phyloP scores from a whole-genome alignment of 2,888 invertebrate genomes.

The Idaea straminata region DNA sequence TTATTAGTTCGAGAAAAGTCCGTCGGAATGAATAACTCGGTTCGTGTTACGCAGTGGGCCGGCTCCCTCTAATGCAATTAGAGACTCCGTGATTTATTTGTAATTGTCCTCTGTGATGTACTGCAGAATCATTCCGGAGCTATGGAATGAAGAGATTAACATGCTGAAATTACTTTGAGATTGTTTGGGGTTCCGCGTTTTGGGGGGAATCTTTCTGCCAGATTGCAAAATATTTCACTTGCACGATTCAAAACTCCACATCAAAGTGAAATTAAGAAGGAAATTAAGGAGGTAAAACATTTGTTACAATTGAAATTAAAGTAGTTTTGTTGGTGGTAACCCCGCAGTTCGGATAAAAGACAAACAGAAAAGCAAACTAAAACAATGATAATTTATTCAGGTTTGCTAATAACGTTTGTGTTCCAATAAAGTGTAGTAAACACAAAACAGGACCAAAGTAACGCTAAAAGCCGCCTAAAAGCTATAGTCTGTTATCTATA shows the following conservation, averaged over 20 bases:
- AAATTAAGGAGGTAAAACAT: neutral
- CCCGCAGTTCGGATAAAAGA: neutral
- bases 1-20: neutral
- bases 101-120: conserved; percentile 8
- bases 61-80: conserved; percentile 4
- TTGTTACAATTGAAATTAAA: neutral
- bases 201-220: neutral
- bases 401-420: too few species aligned
- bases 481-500: too few species aligned
- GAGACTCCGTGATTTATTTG: conserved; percentile 18
- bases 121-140: neutral
- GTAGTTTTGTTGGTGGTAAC: neutral
- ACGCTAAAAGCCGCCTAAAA: too few species aligned
- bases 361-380: neutral
- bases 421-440: too few species aligned
- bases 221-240: neutral
- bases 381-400: too few species aligned
- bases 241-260: neutral
- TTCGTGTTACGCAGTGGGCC: neutral
- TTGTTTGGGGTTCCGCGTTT: neutral
- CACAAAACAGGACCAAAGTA: too few species aligned
- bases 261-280: neutral
- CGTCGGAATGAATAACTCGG: neutral
- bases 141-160: conserved; percentile 1
- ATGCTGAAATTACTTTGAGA: conserved; percentile 1